phyloP scores from a whole-genome alignment of 2,888 invertebrate genomes.

The Sialis fuliginosa region DNA sequence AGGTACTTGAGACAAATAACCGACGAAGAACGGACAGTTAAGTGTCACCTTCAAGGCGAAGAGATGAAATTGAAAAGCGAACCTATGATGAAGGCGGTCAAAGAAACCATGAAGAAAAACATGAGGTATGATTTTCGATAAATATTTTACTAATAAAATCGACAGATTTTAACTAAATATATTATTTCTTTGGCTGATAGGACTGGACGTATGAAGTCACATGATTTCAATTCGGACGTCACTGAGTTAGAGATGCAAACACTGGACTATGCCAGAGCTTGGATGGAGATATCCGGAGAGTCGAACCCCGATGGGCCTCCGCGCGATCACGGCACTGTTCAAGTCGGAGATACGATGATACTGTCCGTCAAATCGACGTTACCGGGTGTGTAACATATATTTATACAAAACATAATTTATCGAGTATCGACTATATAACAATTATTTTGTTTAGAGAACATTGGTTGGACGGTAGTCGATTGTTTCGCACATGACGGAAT shows the following conservation, averaged over 20 bases:
- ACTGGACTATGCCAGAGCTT: constrained; percentile 41
- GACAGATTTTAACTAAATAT: background rate
- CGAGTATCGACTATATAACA: background rate
- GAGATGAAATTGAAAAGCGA: constrained; percentile 36
- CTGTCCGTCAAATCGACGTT: constrained; percentile 45
- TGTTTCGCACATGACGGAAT: constrained; percentile 65
- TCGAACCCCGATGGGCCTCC: constrained; percentile 16
- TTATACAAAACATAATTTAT: background rate
- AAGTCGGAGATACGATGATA: constrained; percentile 53
- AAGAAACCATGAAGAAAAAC: constrained; percentile 29
- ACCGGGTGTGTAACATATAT: constrained; percentile 29
- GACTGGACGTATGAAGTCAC: constrained; percentile 36
- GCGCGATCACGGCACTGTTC: constrained; percentile 35
- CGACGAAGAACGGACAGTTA: constrained; percentile 45
- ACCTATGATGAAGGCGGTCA: constrained; percentile 33
- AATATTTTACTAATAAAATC: too few relatives aligned
- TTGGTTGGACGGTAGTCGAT: constrained; percentile 56
- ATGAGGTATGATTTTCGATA: constrained; percentile 14
- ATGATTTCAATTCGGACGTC: constrained; percentile 10
- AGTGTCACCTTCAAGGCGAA: constrained; percentile 37
- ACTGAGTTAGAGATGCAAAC: constrained; percentile 13
- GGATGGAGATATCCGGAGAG: constrained; percentile 42
- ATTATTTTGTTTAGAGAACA: constrained; percentile 37
- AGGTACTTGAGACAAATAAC: constrained; percentile 51
- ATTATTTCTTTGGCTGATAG: constrained; percentile 20